These are phyloP conservation scores for Archaeoteleia sp. DNA, from an alignment of 2,888 invertebrate species.

Conservation along the genomic window DNA sequence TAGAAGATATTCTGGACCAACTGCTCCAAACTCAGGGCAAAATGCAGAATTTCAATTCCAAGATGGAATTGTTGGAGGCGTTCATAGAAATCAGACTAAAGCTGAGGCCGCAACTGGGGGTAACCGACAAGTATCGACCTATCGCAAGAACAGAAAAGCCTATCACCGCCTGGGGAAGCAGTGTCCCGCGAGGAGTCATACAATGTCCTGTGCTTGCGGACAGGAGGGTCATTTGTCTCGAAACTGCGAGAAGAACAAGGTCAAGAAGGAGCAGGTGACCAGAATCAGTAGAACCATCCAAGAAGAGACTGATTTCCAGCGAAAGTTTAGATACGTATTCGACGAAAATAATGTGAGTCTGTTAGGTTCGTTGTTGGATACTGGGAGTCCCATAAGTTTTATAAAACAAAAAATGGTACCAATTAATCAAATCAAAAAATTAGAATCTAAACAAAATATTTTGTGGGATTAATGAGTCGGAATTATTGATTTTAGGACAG, in stretches of 20 bases:
- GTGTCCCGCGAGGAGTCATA: too few species aligned
- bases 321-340: neutral
- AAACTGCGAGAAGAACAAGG: neutral
- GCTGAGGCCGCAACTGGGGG: too few species aligned
- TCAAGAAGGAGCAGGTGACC: neutral
- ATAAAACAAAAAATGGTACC: neutral
- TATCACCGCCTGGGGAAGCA: too few species aligned
- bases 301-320: neutral
- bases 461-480: conserved; percentile 16
- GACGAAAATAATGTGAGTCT: neutral
- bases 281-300: too few species aligned
- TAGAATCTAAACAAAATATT: neutral
- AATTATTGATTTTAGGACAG: conserved; percentile 6
- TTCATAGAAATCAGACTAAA: neutral
- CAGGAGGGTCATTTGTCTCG: conserved; percentile 2
- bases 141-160: too few species aligned
- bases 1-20: conserved; percentile 33
- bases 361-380: conserved; percentile 7
- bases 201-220: too few species aligned
- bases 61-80: neutral
- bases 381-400: conserved; percentile 10
- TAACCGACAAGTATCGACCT: too few species aligned
- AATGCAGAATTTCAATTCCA: conserved; percentile 19
- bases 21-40: conserved; percentile 26
- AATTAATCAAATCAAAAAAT: neutral